Percentiles rank a stretch among this genome's conserved stretches.
Conservation (phyloP, 2,113 vertebrate species). For the Calyptomena viridis region DNA sequence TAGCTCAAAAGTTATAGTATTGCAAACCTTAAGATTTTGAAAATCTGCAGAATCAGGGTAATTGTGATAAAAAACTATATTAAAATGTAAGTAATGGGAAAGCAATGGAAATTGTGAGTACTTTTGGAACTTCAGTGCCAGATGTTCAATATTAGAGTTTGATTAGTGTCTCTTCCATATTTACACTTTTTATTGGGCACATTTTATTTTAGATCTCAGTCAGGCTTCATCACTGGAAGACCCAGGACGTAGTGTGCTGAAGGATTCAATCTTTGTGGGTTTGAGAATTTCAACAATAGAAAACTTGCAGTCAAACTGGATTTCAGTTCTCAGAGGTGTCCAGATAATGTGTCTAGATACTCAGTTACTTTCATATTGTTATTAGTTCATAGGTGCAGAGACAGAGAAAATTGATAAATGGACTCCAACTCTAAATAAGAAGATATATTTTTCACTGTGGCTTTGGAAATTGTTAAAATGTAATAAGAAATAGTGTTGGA, state of each 20-base stretch:
- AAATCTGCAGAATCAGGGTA: background rate
- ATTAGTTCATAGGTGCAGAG: background rate
- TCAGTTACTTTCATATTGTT: background rate
- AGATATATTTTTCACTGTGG: constrained; percentile 40
- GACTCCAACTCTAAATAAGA: constrained; percentile 53
- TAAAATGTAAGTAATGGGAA: background rate
- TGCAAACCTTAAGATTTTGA: background rate
- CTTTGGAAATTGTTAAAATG: constrained; percentile 56
- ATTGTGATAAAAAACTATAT: background rate
- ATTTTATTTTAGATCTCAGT: background rate
- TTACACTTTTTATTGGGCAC: background rate
- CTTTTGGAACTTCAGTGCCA: background rate
- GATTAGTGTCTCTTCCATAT: background rate
- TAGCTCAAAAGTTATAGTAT: background rate
- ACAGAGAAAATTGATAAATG: constrained; percentile 20
- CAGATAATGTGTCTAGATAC: background rate
- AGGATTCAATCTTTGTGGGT: background rate
- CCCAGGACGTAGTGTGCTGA: background rate
- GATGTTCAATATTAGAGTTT: background rate
- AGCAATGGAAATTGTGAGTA: background rate
- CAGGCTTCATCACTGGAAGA: background rate
- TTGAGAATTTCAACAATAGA: background rate
- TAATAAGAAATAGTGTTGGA: background rate
- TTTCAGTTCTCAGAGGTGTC: background rate
- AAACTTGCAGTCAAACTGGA: background rate